Percentiles rank a stretch among this genome's conserved stretches.
phyloP scores from a whole-genome alignment of 1,140 invertebrate genomes.

The Cotesia typhae region DNA sequence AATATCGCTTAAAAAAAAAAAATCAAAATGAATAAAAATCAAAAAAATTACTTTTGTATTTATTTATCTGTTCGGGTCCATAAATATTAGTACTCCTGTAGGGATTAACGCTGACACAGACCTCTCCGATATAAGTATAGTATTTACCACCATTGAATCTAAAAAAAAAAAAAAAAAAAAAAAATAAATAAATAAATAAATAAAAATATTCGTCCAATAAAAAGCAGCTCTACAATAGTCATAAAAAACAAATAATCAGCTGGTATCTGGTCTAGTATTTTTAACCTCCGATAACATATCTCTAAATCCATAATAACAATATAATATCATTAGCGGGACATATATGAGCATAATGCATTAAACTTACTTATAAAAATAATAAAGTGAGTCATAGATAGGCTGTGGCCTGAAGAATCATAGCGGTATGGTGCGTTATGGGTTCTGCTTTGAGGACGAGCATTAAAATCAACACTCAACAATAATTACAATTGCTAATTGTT shows the following conservation, averaged over 20 bases:
- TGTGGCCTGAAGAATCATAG: constrained; percentile 1
- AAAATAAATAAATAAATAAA: constrained; percentile 37
- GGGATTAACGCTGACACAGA: constrained; percentile 91
- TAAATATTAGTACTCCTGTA: constrained; percentile 89
- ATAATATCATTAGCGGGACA: not conserved
- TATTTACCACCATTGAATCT: constrained; percentile 90
- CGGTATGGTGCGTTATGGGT: too few species aligned
- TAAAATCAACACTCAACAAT: too few species aligned
- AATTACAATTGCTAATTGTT: too few species aligned
- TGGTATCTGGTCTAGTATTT: constrained; percentile 2
- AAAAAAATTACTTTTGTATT: constrained; percentile 80
- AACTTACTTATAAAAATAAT: not conserved
- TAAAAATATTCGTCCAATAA: not conserved
- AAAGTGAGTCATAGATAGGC: too few species aligned
- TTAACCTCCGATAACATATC: not conserved
- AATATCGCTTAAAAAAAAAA: too few species aligned
- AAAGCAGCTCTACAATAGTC: not conserved
- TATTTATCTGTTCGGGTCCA: constrained; percentile 78
- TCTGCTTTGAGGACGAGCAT: too few species aligned
- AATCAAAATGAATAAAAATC: constrained; percentile 3
- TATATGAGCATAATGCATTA: not conserved
- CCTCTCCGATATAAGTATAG: constrained; percentile 95
- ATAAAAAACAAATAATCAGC: not conserved
- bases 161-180: constrained; percentile 51
- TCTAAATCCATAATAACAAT: not conserved